phyloP scores from a whole-genome alignment of 92 coral and sea anemone species.

The Epizoanthus fatuus region DNA sequence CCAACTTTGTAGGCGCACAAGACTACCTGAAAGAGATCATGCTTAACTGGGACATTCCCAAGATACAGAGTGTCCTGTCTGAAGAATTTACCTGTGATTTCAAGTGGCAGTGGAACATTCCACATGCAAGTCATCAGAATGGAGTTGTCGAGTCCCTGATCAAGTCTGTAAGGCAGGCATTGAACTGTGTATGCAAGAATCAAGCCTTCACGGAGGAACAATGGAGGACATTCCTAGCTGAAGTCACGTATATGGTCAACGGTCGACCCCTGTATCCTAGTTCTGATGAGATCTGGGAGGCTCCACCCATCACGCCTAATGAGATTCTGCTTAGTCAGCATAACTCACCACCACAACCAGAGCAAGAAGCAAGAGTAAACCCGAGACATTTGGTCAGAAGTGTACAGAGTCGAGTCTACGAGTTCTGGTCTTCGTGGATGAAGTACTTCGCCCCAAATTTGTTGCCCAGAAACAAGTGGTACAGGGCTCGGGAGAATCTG shows the following conservation, averaged over 20 bases:
- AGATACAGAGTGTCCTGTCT: too few species aligned
- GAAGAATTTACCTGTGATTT: too few species aligned
- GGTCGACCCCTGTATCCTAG: slow-evolving; percentile 67
- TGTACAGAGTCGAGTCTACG: too few species aligned
- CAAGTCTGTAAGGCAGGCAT: slow-evolving; percentile 60
- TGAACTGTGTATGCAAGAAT: slow-evolving; percentile 52
- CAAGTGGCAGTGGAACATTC: background rate
- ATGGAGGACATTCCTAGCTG: slow-evolving; percentile 65
- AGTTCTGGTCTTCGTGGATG: too few species aligned
- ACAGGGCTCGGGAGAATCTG: slow-evolving; percentile 57
- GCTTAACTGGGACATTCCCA: slow-evolving; percentile 1
- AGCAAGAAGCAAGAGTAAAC: too few species aligned
- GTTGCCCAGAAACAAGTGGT: slow-evolving; percentile 67
- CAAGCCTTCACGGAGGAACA: slow-evolving; percentile 68
- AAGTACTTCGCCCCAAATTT: slow-evolving; percentile 50
- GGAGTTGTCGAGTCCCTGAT: slow-evolving; percentile 68
- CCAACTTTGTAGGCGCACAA: too few species aligned
- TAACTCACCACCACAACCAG: too few species aligned
- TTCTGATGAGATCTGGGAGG: slow-evolving; percentile 49
- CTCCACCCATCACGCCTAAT: slow-evolving; percentile 1
- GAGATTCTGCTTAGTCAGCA: too few species aligned
- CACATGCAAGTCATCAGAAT: slow-evolving; percentile 64
- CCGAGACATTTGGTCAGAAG: too few species aligned
- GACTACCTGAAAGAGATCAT: too few species aligned
- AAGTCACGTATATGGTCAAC: slow-evolving; percentile 63